Percentiles rank a stretch among this genome's conserved stretches.
Evolutionary conservation across 2,797 vertebrate genomes (phyloP).

Genomic region (Hapalemur alaotrensis): DNA sequence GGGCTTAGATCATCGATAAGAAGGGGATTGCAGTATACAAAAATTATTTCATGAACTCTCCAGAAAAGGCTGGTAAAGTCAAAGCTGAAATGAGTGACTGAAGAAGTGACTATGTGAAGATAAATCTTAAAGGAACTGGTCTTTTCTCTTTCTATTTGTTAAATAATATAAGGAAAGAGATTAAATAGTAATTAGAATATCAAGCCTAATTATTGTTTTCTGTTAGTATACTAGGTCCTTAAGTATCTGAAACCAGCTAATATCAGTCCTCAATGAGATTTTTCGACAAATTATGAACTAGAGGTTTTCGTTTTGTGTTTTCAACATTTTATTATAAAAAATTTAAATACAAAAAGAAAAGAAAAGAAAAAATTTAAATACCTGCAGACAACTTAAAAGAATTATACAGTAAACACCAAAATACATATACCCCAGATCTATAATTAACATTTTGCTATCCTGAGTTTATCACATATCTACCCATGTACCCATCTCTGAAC

Average conservation of each 20-base stretch:
- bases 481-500: not conserved
- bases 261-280: not conserved
- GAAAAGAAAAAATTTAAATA: not conserved
- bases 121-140: conserved; percentile 1
- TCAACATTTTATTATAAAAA: conserved; percentile 21
- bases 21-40: not conserved
- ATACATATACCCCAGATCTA: not conserved
- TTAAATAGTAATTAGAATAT: conserved; percentile 47
- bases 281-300: conserved; percentile 40
- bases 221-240: conserved; percentile 1
- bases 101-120: not conserved
- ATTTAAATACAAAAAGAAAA: not conserved
- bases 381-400: not conserved
- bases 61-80: conserved; percentile 18
- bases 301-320: not conserved
- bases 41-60: conserved; percentile 33
- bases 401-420: not conserved
- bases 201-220: conserved; percentile 52
- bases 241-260: conserved; percentile 41
- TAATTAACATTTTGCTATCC: not conserved
- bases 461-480: not conserved
- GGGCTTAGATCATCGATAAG: not conserved
- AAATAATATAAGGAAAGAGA: conserved; percentile 34
- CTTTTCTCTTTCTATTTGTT: conserved; percentile 50
- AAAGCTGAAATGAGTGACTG: conserved; percentile 20